Evolutionary conservation across 2,888 invertebrate species (phyloP), one percentile per base, ranked within the genome.

Genomic region (Eupithecia subumbrata): DNA sequence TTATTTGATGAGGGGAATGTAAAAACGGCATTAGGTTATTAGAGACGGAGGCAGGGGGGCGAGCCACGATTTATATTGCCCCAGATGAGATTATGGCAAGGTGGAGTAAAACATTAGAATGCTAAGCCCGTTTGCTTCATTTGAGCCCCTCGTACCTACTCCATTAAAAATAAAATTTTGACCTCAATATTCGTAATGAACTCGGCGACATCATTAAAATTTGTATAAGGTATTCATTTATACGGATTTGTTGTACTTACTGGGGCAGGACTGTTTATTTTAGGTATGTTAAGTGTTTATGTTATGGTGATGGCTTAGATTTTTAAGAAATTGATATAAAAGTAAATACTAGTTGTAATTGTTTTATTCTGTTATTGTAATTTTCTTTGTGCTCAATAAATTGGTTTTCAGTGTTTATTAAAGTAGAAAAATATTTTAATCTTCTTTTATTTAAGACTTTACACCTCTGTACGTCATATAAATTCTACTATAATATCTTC

Each of bases 1-100:
- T 92, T 91, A 92, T 91, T 91, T 90, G 89, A 91, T 89, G 90
- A 90, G 86, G 82, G 83, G 87, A 88, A 89, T 90, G 90, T 90
- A 90, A 91, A 91, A 91, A 89, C 84, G 87, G 85, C 88, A 86
- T 90, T 89, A 89, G 86, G 86, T 88, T 89, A 90, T 86, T 75
- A 79, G 82, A 73, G 52, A 76, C 72, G 60, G 76, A 73, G 81
- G 52, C 11, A 56, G 11, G 52, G 74, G 63, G 76, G 69, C n/a
- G 25, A 14, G 83, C 86, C 86, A 86, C 87, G 88, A 90, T 90
- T 90, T 90, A 90, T 90, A 89, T 86, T 85, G 81, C 86, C 83
- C 84, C 83, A 88, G 87, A 88, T 89, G 88, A 88, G 88, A 88
- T 88, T 86, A 88, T 86, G 84, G 85, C 85, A 87, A 88, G 86